Base-by-base conservation (phyloP, 2,113 vertebrate genomes). In the Henicopernis longicauda region DNA sequence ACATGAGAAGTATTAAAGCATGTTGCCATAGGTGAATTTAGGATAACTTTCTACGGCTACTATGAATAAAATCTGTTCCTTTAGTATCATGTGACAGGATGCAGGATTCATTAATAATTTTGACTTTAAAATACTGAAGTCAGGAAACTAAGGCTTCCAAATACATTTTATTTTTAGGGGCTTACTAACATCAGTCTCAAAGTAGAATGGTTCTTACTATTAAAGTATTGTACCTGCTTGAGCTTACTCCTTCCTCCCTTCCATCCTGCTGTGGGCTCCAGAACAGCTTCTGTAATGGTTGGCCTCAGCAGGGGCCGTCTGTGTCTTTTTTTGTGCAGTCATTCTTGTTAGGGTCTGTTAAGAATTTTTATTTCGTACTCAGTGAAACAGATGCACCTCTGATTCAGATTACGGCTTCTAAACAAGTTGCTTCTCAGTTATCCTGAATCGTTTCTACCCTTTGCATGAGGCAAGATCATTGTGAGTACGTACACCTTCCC, bases 401-500 rank as follows among this genome's bases (percentile, higher is more conserved):
- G 70, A 40, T 71, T 77, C n/a, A 13, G 10, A 55, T 55, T 52
- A 27, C 40, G 77, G 63, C 40, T 77, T 86, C 58, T 61, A 40
- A 85, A 58, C 26, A 59, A 59, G 38, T 16, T 25, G 36, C 7
- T 34, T 88, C 19, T 80, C 19, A 4, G 21, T 82, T 85, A 38
- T 4, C 25, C 42, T 29, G 38, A 82, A 26, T 25, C 1, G 2
- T 78, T 82, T 63, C 52, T 70, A 5, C 13, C 6, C 7, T 31
- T 88, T 59, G 26, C 27, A 2, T 7, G 47, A 67, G 50, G 50
- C 29, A 29, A 1, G 2, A 40, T 26, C 38, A 1, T 10, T 1
- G 1, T 38, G 50, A 58, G 31, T 16, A 11, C 0, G 0, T 45
- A 18, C 0, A 0, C 11, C 13, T 74, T 58, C 77, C 38, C 63